Base-by-base conservation (phyloP, 2,797 vertebrate genomes). In the Lithobates sylvaticus region DNA sequence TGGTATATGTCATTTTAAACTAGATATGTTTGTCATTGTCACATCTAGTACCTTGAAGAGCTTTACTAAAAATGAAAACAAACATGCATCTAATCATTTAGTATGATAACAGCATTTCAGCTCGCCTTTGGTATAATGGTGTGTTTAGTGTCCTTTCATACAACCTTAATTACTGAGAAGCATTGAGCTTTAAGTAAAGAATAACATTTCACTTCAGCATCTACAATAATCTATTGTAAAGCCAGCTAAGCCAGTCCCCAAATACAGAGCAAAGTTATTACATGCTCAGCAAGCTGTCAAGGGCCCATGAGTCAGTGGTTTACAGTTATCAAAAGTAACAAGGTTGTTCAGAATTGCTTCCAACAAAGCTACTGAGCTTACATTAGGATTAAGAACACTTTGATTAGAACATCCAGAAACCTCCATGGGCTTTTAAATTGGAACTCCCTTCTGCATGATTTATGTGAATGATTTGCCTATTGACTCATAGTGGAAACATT, bases 241-340 rank as follows among this genome's bases (percentile, higher is more conserved):
- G 91, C 93, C 91, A 93, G 90, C 91, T 95, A 95, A 95, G 94
- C 93, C 91, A 94, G 92, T 94, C 93, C 92, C 91, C 91, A 94
- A 94, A 95, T 94, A 93, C 93, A 92, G 92, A 93, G 92, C 92
- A 94, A 93, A 90, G 91, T 95, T 95, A 94, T 95, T 95, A 94
- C 92, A 94, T 93, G 92, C 92, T 94, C 92, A 95, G 93, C 92
- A 94, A 91, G 91, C 91, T 95, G 93, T 94, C 94, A 94, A 93
- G 93, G 92, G 94, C 90, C 92, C 90, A 89, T 92, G 94, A 95
- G 93, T 94, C 94, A 93, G 92, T 94, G 91, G 93, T 94, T 95
- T 94, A 94, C 89, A 91, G 92, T 94, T 95, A 95, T 95, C 94
- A 95, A 94, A 95, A 94, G 93, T 93, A 95, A 94, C 92, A 95